Conservation (phyloP, 2,888 invertebrate species). For the Exocentrus adspersus region DNA sequence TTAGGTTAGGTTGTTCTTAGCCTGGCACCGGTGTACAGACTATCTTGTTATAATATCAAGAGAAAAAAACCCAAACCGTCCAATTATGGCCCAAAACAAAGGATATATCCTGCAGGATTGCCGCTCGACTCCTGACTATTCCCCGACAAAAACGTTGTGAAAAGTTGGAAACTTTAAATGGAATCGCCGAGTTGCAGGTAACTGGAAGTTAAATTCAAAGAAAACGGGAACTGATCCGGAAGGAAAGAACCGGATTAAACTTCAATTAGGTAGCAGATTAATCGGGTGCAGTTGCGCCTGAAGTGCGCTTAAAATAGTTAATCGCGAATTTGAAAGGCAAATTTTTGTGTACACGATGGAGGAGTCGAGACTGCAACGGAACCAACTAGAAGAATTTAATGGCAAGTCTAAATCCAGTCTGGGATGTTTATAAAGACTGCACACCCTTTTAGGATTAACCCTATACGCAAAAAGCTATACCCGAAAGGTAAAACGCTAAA, state of each 20-base stretch:
- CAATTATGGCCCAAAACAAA: too few species aligned
- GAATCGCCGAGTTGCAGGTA: conserved; percentile 16
- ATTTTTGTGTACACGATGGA: conserved; percentile 6
- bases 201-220: conserved; percentile 25
- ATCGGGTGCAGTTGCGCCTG: conserved; percentile 11
- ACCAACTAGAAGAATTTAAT: not conserved
- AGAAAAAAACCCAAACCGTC: too few species aligned
- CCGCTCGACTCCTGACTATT: not conserved
- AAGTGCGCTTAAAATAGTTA: conserved; percentile 19
- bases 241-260: conserved; percentile 26
- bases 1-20: too few species aligned
- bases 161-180: conserved; percentile 23
- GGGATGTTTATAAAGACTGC: not conserved
- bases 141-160: not conserved
- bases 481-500: not conserved
- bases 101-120: too few species aligned
- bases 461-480: not conserved
- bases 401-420: not conserved
- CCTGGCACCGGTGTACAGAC: too few species aligned
- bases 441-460: not conserved
- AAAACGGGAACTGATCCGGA: conserved; percentile 17
- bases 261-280: conserved; percentile 26
- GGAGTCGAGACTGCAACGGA: not conserved
- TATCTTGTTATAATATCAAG: too few species aligned
- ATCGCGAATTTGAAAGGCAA: conserved; percentile 11